Conservation (phyloP, 35 echinoderm and acorn worm species). For the Apostichopus californicus region DNA sequence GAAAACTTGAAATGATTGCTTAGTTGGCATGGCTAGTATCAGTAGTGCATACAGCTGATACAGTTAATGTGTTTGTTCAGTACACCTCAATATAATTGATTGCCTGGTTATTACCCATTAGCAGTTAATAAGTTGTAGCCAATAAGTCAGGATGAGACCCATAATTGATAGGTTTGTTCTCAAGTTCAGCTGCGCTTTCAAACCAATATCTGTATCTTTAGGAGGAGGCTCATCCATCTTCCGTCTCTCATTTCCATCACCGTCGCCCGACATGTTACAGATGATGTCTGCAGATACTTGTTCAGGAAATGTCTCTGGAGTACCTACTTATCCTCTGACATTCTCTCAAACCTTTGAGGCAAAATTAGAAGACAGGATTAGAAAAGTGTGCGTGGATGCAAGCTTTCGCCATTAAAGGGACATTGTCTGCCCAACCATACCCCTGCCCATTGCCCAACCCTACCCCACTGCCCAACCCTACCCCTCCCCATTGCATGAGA, state of each 20-base stretch:
- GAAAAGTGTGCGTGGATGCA: no score
- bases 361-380: no score
- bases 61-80: slow-evolving; percentile 11
- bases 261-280: not conserved
- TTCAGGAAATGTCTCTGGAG: not conserved
- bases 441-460: no score
- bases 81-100: slow-evolving; percentile 25
- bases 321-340: not conserved
- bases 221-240: not conserved
- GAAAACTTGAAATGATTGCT: not conserved
- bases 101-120: slow-evolving; percentile 5
- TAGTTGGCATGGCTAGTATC: not conserved
- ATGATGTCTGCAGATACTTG: not conserved
- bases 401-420: no score
- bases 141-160: not conserved
- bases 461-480: no score
- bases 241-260: not conserved
- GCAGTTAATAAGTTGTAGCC: slow-evolving; percentile 24
- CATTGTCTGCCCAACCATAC: no score
- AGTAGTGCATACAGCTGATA: not conserved
- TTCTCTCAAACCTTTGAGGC: no score
- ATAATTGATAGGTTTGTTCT: not conserved
- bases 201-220: slow-evolving; percentile 17
- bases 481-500: no score
- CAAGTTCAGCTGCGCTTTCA: not conserved